These are phyloP conservation scores for Parnassius mnemosyne DNA, from an alignment of 2,888 invertebrate species.

Conservation along the genomic window DNA sequence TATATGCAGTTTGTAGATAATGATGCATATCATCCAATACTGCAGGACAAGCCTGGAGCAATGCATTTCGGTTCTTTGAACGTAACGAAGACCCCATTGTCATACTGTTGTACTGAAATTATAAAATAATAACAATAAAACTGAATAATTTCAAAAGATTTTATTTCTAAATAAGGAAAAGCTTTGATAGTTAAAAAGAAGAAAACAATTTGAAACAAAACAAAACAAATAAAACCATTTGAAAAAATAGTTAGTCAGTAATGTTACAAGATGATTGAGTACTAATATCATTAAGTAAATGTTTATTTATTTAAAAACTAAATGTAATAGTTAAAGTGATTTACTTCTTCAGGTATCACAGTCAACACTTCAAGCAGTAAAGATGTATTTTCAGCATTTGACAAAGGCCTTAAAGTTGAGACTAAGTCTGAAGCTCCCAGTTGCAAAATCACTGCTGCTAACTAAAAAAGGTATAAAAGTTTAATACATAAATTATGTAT, in stretches of 20 bases:
- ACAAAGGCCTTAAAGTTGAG: slow-evolving; percentile 84
- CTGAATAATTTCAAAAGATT: too few species aligned
- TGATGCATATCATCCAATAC: slow-evolving; percentile 69
- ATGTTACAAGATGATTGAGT: too few species aligned
- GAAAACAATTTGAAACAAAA: too few species aligned
- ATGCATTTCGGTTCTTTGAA: slow-evolving; percentile 54
- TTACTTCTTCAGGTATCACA: slow-evolving; percentile 93
- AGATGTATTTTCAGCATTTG: slow-evolving; percentile 69
- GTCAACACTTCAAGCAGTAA: slow-evolving; percentile 90
- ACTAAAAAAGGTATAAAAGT: slow-evolving; percentile 71
- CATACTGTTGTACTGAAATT: slow-evolving; percentile 68
- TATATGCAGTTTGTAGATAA: slow-evolving; percentile 62
- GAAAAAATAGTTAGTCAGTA: too few species aligned
- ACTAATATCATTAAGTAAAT: too few species aligned
- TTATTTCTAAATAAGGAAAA: too few species aligned
- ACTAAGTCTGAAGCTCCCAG: slow-evolving; percentile 84
- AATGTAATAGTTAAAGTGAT: slow-evolving; percentile 1
- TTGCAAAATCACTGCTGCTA: slow-evolving; percentile 92
- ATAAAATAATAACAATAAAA: slow-evolving; percentile 4
- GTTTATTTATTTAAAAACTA: too few species aligned
- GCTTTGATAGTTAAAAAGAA: too few species aligned
- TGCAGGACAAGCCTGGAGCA: slow-evolving; percentile 66
- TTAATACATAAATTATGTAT: too few species aligned
- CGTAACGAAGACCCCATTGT: slow-evolving; percentile 69
- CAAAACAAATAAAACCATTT: too few species aligned